A percentile compares a stretch with the other conserved stretches of the same genome.
phyloP scores from a whole-genome alignment of 2,113 vertebrate genomes.

The Pionites leucogaster region DNA sequence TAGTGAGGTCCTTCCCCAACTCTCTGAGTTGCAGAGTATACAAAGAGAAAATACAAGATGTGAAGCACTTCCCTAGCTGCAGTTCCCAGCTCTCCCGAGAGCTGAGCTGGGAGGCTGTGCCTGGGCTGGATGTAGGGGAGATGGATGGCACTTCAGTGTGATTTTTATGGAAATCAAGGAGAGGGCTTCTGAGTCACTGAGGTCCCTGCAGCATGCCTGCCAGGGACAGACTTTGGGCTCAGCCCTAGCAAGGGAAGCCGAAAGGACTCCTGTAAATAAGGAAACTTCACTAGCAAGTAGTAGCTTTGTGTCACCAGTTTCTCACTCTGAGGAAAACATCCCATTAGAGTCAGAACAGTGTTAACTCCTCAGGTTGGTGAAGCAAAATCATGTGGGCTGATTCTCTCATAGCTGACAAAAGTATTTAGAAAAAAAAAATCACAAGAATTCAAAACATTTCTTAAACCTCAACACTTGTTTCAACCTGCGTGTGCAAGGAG shows the following conservation, averaged over 20 bases:
- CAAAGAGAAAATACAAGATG: fast-evolving
- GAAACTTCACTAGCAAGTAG: neutral
- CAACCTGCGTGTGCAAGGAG: neutral
- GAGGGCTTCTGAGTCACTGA: neutral
- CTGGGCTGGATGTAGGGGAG: neutral
- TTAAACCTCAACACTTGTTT: neutral
- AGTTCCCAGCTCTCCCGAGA: neutral
- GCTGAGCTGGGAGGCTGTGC: neutral
- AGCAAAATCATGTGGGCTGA: neutral
- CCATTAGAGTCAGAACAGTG: neutral
- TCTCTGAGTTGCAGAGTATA: neutral
- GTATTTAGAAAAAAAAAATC: neutral
- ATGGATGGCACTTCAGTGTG: fast-evolving
- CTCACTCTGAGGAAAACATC: neutral
- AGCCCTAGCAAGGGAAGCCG: neutral
- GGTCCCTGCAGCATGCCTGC: neutral
- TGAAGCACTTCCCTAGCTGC: neutral
- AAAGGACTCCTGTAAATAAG: neutral
- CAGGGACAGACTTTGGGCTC: neutral
- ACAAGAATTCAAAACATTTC: neutral
- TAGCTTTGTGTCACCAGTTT: neutral
- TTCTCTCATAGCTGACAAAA: neutral
- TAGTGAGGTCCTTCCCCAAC: neutral
- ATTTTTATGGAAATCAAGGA: neutral
- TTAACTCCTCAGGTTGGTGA: neutral